Evolutionary conservation across 2,797 vertebrate species (phyloP).

Genomic region (Nannoperca obscura): DNA sequence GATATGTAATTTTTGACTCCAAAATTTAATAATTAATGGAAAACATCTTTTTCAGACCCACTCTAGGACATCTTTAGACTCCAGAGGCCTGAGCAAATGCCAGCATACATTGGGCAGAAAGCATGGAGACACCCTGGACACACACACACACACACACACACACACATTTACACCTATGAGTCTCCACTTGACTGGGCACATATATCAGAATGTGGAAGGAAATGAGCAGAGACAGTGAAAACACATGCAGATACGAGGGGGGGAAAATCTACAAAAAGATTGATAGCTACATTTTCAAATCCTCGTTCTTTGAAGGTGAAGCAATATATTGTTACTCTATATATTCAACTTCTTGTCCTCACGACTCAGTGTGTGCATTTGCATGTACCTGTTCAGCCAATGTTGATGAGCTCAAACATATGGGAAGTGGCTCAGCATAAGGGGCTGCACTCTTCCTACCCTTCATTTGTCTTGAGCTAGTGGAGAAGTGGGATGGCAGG

Average conservation of each 20-base stretch:
- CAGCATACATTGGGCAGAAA: neutral
- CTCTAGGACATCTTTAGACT: slow-evolving; percentile 1
- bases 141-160: neutral
- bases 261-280: neutral
- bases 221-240: neutral
- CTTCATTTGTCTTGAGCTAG: neutral
- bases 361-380: neutral
- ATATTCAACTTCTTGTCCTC: neutral
- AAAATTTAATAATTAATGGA: slow-evolving; percentile 29
- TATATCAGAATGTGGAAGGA: neutral
- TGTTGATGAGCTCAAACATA: slow-evolving; percentile 3
- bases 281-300: neutral
- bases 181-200: neutral
- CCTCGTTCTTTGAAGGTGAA: neutral
- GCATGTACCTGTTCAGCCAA: neutral
- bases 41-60: slow-evolving; percentile 4
- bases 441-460: neutral
- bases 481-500: neutral
- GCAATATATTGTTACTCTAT: neutral
- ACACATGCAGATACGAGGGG: neutral
- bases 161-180: neutral
- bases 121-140: slow-evolving; percentile 3
- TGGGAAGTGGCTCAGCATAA: neutral
- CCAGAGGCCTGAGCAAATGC: slow-evolving; percentile 7
- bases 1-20: neutral